Conservation (phyloP, 2,113 vertebrate species). For the Chroicocephalus ridibundus region DNA sequence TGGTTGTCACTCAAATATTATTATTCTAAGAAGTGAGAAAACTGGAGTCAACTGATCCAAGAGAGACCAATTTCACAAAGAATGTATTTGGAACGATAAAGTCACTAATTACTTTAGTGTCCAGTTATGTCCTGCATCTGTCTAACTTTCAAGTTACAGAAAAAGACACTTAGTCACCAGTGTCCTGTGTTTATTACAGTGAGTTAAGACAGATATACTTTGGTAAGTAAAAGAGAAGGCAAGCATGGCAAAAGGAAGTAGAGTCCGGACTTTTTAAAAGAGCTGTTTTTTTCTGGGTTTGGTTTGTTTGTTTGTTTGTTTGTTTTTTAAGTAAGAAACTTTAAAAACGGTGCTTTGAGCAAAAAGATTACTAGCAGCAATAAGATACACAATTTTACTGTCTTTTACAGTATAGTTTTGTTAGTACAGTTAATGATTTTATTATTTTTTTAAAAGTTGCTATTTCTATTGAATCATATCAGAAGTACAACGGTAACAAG, state of each 20-base stretch:
- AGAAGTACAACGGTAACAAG: not conserved
- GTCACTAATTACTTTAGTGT: not conserved
- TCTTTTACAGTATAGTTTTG: not conserved
- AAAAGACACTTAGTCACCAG: not conserved
- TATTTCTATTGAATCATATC: not conserved
- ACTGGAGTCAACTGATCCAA: constrained; percentile 42
- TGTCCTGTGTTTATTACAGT: not conserved
- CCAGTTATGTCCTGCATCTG: not conserved
- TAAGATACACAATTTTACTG: not conserved
- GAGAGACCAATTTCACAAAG: constrained; percentile 14
- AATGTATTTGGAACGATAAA: not conserved
- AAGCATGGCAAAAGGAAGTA: not conserved
- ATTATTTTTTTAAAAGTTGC: not conserved
- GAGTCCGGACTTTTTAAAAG: not conserved
- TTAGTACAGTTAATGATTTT: not conserved
- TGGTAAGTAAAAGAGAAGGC: not conserved
- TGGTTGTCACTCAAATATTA: constrained; percentile 72
- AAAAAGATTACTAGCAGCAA: not conserved
- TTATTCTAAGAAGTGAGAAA: constrained; percentile 59
- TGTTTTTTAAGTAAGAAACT: not conserved
- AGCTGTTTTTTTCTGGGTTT: not conserved
- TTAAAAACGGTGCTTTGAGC: not conserved
- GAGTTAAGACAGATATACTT: not conserved
- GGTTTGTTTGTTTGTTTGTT: no score
- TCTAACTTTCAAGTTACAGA: not conserved